phyloP scores from a whole-genome alignment of 2,797 vertebrate species.

The Scleropages formosus region DNA sequence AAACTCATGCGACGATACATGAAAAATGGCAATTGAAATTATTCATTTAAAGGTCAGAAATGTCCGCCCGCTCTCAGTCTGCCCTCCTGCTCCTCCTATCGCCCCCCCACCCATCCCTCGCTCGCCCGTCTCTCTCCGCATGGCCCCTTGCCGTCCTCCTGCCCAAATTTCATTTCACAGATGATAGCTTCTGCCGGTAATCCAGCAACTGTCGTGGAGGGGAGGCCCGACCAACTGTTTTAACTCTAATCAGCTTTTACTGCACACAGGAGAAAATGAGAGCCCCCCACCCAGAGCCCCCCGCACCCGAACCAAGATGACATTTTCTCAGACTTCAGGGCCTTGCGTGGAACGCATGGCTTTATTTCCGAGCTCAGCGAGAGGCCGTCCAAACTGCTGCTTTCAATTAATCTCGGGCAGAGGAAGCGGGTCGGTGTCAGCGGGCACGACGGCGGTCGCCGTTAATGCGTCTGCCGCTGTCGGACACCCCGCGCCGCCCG shows the following conservation, averaged over 20 bases:
- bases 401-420: constrained; percentile 32
- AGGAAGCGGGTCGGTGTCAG: not conserved
- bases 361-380: constrained; percentile 26
- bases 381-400: constrained; percentile 26
- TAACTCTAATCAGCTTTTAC: constrained; percentile 57
- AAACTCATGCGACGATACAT: constrained; percentile 5
- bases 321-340: constrained; percentile 17
- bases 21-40: constrained; percentile 11
- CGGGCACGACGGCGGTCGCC: not conserved
- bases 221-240: constrained; percentile 49
- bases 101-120: not conserved
- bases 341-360: not conserved
- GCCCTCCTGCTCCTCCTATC: not conserved
- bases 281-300: constrained; percentile 22
- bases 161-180: constrained; percentile 57
- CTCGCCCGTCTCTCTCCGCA: not conserved
- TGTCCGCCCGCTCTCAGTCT: constrained; percentile 23
- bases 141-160: constrained; percentile 35
- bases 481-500: constrained; percentile 10
- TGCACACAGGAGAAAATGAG: constrained; percentile 44
- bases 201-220: constrained; percentile 48
- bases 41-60: constrained; percentile 34
- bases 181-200: constrained; percentile 52
- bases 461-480: constrained; percentile 26
- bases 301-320: constrained; percentile 12